phyloP scores from a whole-genome alignment of 1,140 invertebrate species.

The Drosophila sp. region DNA sequence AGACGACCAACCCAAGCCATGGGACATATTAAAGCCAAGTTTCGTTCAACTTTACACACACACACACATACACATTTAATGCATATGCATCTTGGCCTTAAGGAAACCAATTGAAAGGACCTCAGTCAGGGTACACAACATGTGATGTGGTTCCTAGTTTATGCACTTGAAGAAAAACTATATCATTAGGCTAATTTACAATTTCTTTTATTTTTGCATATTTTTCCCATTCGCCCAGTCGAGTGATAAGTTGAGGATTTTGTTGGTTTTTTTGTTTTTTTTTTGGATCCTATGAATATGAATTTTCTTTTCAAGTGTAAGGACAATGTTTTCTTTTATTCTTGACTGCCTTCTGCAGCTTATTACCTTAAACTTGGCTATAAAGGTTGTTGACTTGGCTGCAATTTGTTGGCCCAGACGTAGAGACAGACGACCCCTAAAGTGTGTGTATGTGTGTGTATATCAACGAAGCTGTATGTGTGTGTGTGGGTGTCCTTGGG shows the following conservation, averaged over 20 bases:
- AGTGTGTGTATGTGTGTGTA: conserved; percentile 35
- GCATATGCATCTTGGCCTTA: conserved; percentile 62
- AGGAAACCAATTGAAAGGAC: conserved; percentile 27
- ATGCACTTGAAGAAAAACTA: conserved; percentile 1
- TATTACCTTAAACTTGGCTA: conserved; percentile 76
- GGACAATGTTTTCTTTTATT: conserved; percentile 47
- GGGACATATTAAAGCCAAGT: conserved; percentile 51
- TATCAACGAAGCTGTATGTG: conserved; percentile 3
- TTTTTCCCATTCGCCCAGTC: too few species aligned
- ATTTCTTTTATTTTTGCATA: too few species aligned
- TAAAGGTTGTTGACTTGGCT: conserved; percentile 76
- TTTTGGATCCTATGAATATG: too few species aligned
- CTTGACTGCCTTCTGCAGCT: conserved; percentile 43
- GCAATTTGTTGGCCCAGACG: conserved; percentile 67
- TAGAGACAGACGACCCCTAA: conserved; percentile 52
- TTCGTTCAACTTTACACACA: conserved; percentile 54
- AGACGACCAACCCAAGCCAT: not conserved
- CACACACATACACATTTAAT: conserved; percentile 54
- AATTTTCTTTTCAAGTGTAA: conserved; percentile 47
- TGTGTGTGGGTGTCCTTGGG: conserved; percentile 56
- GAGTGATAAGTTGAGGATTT: too few species aligned
- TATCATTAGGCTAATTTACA: not conserved
- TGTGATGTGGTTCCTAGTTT: conserved; percentile 37
- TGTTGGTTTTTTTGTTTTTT: not conserved
- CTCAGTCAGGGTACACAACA: conserved; percentile 14